Evolutionary conservation across 2,888 invertebrate species (phyloP), one percentile per base, ranked within the genome.

Genomic region (Cremastinae sp.): DNA sequence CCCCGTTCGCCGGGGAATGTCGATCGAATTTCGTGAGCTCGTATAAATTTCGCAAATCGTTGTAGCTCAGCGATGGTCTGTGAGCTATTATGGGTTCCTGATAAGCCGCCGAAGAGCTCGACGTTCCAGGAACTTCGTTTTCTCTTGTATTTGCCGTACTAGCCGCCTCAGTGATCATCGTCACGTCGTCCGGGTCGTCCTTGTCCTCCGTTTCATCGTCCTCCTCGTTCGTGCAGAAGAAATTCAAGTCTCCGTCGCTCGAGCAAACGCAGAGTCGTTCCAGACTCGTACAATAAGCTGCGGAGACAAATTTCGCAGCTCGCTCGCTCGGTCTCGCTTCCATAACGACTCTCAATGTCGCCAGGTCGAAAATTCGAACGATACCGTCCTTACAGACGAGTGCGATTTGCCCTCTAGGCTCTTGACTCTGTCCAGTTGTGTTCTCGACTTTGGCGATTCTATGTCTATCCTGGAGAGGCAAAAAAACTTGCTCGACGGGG

Each of bases 261-360:
- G 97, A 96, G 49, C 96, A 95, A 1, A 94, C 95, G 88, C 97
- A 97, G 35, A 97, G 91, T 56, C 96, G 92, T 85, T 97, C 97
- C 74, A 97, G 92, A 87, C 96, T 96, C 72, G 95, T 95, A 88
- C 97, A 97, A 89, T 96, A 97, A 0, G 95, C 94, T 1, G 95
- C 95, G 0, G 96, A 95, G 10, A 96, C 93, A 85, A 97, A 96
- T 84, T 93, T 93, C 51, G 93, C 93, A 43, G 92, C 92, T 1
- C 61, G 65, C 45, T 74, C 77, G 0, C 94, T 93, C 41, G 94
- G 92, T 80, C 92, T 92, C 28, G 95, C 94, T 77, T 93, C 93
- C 0, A 94, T 93, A 4, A 95, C 90, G 2, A 93, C 92, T 79
- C 92, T 93, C 79, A 97, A 92, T 61, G 94, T 94, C n/a, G 92